Conservation (phyloP, 2,888 invertebrate genomes). For the Orthosia incerta region DNA sequence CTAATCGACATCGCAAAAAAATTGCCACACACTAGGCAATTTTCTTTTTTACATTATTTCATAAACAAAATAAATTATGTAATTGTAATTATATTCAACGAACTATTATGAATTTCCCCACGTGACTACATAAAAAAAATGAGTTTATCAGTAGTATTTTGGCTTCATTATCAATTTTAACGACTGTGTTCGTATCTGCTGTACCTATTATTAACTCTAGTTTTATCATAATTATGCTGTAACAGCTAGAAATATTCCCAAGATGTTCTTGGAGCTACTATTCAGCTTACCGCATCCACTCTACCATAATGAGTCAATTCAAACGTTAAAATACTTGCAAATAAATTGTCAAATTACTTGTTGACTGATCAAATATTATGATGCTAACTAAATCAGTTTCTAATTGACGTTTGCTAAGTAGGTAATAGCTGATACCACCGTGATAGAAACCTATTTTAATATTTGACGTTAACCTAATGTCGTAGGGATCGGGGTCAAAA, state of each 20-base stretch:
- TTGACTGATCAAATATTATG: constrained; percentile 1
- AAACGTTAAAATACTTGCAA: neutral
- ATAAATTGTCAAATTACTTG: neutral
- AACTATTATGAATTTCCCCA: neutral
- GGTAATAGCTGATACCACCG: constrained; percentile 36
- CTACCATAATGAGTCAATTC: neutral
- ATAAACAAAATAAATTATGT: neutral
- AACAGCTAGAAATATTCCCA: neutral
- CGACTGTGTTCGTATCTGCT: neutral
- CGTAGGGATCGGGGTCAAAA: constrained; percentile 65
- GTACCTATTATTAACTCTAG: neutral
- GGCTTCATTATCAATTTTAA: constrained; percentile 18
- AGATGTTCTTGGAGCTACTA: neutral
- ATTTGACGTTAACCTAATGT: constrained; percentile 43
- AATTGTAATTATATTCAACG: constrained; percentile 8
- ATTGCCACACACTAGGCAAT: neutral
- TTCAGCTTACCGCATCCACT: neutral
- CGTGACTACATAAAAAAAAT: constrained; percentile 15
- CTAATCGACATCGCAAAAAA: constrained; percentile 38
- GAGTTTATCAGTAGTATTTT: constrained; percentile 21
- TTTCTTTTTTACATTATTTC: neutral
- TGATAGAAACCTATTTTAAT: constrained; percentile 53
- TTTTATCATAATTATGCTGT: neutral
- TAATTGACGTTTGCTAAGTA: constrained; percentile 14
- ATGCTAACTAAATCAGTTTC: neutral